Evolutionary conservation across 1,140 invertebrate genomes (phyloP).

Genomic region (Philopotamus ludificatus): DNA sequence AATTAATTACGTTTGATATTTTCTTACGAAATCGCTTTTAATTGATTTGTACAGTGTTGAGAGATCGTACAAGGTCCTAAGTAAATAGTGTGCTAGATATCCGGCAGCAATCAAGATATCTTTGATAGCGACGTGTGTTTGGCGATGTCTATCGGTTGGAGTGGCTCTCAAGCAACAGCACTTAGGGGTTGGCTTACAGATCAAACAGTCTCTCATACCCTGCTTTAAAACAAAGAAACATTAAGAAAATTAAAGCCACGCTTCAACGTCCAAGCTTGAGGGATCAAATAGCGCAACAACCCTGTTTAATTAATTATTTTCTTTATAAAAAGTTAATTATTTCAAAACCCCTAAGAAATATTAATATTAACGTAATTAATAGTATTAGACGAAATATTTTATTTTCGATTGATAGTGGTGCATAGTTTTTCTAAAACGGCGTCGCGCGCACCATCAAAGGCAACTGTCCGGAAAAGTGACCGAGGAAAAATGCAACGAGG

Average conservation of each 20-base stretch:
- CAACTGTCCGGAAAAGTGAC: constrained; percentile 4
- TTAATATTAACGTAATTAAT: no score
- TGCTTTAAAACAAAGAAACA: constrained; percentile 31
- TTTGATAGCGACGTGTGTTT: constrained; percentile 8
- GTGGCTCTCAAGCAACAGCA: background rate
- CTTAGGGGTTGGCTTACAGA: constrained; percentile 11
- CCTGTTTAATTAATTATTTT: background rate
- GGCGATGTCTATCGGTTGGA: background rate
- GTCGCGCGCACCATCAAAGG: constrained; percentile 1
- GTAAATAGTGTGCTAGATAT: constrained; percentile 7
- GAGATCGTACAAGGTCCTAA: constrained; percentile 14
- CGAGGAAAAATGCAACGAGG: background rate
- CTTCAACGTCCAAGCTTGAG: background rate
- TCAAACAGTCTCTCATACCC: constrained; percentile 20
- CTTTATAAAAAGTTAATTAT: background rate
- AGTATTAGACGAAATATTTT: no score
- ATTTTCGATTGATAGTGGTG: background rate
- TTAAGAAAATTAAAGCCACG: constrained; percentile 31
- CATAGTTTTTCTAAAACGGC: background rate
- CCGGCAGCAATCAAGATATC: background rate
- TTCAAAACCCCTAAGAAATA: background rate
- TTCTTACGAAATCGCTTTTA: constrained; percentile 11
- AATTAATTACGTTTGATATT: constrained; percentile 1
- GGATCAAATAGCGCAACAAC: no score
- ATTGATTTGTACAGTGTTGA: constrained; percentile 16